Evolutionary conservation across 2,113 vertebrate species (phyloP).

Genomic region (Jaculus jaculus): DNA sequence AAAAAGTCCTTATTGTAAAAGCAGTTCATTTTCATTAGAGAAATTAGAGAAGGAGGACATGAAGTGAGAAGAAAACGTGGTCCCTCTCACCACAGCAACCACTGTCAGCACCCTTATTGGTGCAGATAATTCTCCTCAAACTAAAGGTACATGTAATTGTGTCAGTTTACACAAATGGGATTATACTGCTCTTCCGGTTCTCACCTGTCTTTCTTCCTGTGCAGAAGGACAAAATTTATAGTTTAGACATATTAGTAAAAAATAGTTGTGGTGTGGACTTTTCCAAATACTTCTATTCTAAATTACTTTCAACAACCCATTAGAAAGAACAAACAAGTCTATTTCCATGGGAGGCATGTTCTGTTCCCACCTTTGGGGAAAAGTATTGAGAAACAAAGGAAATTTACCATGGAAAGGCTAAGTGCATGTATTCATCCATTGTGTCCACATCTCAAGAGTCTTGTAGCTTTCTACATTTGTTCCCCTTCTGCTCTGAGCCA

Average conservation of each 20-base stretch:
- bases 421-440: conserved; percentile 20
- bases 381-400: conserved; percentile 31
- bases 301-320: conserved; percentile 15
- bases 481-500: conserved; percentile 10
- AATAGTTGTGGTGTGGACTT: conserved; percentile 28
- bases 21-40: neutral
- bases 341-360: neutral
- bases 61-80: neutral
- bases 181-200: neutral
- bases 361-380: conserved; percentile 4
- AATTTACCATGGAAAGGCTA: conserved; percentile 20
- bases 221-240: conserved; percentile 15
- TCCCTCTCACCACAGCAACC: neutral
- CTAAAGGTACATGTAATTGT: neutral
- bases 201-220: conserved; percentile 26
- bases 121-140: neutral
- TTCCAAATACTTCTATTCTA: conserved; percentile 47
- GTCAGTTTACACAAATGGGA: neutral
- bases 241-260: conserved; percentile 59
- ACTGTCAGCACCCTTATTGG: neutral
- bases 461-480: neutral
- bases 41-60: neutral
- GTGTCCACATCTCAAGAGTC: conserved; percentile 18
- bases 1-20: conserved; percentile 1
- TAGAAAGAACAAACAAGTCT: conserved; percentile 20